Evolutionary conservation across 2,113 vertebrate genomes (phyloP).

Genomic region (Elgaria multicarinata): DNA sequence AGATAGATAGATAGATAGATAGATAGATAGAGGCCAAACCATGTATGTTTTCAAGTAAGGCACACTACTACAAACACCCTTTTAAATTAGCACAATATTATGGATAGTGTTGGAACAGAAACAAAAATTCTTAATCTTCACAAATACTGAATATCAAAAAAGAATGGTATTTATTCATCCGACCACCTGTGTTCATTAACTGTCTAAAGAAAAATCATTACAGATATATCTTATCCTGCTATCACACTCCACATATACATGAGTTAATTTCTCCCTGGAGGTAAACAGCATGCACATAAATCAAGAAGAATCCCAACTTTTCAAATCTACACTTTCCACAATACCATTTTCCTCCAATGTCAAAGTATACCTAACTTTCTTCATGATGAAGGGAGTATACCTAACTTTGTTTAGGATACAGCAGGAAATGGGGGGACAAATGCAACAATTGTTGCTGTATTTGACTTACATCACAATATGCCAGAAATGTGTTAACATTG

Average conservation of each 20-base stretch:
- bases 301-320: not conserved
- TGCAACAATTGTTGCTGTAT: not conserved
- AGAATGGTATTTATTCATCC: accelerated
- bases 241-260: accelerated
- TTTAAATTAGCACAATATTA: not conserved
- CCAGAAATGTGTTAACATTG: not conserved
- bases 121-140: accelerated
- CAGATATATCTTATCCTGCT: not conserved
- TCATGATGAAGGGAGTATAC: not conserved
- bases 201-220: not conserved
- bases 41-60: not conserved
- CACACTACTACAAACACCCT: not conserved
- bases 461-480: not conserved
- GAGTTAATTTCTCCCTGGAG: not conserved
- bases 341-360: not conserved
- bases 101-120: not conserved
- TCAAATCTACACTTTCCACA: not conserved
- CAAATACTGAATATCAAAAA: accelerated
- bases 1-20: no score
- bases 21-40: no score
- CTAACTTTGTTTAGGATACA: not conserved
- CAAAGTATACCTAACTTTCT: not conserved
- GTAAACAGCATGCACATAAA: not conserved
- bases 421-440: not conserved
- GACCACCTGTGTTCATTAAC: not conserved